Conservation (phyloP, 2,797 vertebrate genomes). For the Morelia viridis region DNA sequence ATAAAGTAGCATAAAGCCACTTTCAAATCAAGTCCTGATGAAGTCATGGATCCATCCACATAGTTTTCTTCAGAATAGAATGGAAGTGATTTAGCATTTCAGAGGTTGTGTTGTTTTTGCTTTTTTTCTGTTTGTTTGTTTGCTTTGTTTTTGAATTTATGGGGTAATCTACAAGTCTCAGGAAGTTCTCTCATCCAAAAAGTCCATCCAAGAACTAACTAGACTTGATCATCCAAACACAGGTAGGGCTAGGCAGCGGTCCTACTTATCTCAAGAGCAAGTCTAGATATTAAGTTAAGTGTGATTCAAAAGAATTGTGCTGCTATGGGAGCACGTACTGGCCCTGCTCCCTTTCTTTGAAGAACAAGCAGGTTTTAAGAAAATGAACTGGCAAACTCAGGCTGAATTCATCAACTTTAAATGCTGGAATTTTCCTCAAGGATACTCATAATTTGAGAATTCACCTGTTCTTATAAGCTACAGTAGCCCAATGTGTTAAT, state of each 20-base stretch:
- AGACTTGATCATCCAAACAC: not conserved
- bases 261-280: not conserved
- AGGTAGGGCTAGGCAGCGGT: not conserved
- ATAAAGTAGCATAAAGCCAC: too few species aligned
- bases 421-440: slow-evolving; percentile 24
- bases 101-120: not conserved
- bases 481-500: slow-evolving; percentile 24
- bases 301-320: not conserved
- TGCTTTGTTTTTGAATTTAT: not conserved
- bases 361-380: not conserved
- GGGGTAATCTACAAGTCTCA: not conserved
- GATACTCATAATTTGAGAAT: slow-evolving; percentile 15
- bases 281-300: not conserved
- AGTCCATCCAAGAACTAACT: not conserved
- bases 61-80: not conserved
- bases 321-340: not conserved
- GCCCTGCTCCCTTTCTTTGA: not conserved
- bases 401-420: slow-evolving; percentile 14
- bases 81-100: not conserved
- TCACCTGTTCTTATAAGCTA: not conserved
- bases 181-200: not conserved
- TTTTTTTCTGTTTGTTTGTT: not conserved
- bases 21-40: too few species aligned
- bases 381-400: not conserved
- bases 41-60: not conserved